A percentile compares a stretch with the other conserved stretches of the same genome.
These are phyloP conservation scores for Oxyruncus cristatus DNA, from an alignment of 2,113 vertebrate species.

Conservation along the genomic window DNA sequence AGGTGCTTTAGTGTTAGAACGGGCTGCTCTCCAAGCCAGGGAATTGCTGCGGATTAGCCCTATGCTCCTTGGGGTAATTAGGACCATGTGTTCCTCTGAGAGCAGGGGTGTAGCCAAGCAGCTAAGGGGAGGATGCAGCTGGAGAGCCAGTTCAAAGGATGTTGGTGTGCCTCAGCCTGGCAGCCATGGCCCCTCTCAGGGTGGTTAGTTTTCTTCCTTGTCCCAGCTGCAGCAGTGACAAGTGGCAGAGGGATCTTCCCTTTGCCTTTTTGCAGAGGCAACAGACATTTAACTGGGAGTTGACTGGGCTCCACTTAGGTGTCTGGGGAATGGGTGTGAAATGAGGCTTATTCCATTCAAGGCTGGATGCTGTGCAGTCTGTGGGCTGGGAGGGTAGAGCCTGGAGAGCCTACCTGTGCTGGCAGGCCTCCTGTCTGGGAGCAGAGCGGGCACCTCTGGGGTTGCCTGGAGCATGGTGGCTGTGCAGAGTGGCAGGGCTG, in stretches of 20 bases:
- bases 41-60: constrained; percentile 80
- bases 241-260: not conserved
- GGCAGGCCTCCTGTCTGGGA: not conserved
- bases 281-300: not conserved
- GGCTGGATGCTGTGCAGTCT: not conserved
- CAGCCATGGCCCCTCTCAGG: constrained; percentile 16
- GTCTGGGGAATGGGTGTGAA: not conserved
- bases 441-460: not conserved
- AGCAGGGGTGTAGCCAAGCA: constrained; percentile 68
- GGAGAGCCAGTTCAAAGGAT: constrained; percentile 36
- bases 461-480: not conserved
- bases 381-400: not conserved
- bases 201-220: not conserved
- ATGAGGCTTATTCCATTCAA: not conserved
- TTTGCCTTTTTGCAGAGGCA: not conserved
- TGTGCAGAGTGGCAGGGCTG: not conserved
- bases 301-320: not conserved
- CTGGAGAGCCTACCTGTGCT: not conserved
- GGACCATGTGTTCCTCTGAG: constrained; percentile 78
- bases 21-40: constrained; percentile 73
- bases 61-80: constrained; percentile 79
- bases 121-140: constrained; percentile 66
- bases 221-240: not conserved
- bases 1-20: constrained; percentile 82
- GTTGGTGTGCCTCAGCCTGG: constrained; percentile 8